Evolutionary conservation across 1,140 invertebrate genomes (phyloP).

Genomic region (Idris sp.): DNA sequence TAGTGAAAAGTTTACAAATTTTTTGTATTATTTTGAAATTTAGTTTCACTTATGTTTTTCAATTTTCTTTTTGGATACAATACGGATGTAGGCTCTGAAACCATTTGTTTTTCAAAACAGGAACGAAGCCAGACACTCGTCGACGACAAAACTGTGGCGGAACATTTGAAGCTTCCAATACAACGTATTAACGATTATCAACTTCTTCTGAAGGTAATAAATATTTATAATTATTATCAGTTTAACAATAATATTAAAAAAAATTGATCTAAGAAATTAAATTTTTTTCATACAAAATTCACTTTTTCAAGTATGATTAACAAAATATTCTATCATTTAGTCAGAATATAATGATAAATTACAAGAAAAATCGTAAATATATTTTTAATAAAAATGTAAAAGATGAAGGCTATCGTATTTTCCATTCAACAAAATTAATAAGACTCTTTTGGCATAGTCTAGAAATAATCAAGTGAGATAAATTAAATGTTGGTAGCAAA

Average conservation of each 20-base stretch:
- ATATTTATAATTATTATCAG: no score
- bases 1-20: conserved; percentile 28
- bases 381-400: no score
- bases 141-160: conserved; percentile 92
- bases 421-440: no score
- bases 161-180: conserved; percentile 95
- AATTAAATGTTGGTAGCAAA: not conserved
- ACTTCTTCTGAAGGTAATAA: conserved; percentile 93
- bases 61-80: conserved; percentile 23
- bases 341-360: no score
- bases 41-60: conserved; percentile 15
- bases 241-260: no score
- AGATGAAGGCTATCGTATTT: no score
- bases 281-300: no score
- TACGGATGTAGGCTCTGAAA: conserved; percentile 16
- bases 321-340: no score
- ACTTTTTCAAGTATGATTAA: no score
- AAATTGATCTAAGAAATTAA: no score
- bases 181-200: conserved; percentile 98
- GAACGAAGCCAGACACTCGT: conserved; percentile 89
- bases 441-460: no score
- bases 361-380: no score
- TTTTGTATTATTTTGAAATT: conserved; percentile 38
- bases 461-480: not conserved
- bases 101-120: conserved; percentile 79